Percentiles rank a stretch among this genome's conserved stretches.
Conservation (phyloP, 2,113 vertebrate genomes). For the Thalassarche chlororhynchos region DNA sequence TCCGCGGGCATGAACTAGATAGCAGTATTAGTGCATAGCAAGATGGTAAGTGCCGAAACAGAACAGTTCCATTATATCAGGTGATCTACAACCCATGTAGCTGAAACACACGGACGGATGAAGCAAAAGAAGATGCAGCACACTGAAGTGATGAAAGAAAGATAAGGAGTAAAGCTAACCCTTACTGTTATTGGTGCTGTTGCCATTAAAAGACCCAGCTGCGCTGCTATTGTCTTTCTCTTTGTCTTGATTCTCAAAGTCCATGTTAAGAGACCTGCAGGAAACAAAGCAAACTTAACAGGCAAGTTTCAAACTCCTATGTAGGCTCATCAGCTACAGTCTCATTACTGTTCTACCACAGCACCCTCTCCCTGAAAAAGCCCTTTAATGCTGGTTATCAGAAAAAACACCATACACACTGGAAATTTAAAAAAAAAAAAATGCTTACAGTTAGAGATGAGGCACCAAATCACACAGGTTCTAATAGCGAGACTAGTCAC, state of each 20-base stretch:
- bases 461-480: not conserved
- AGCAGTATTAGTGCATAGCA: not conserved
- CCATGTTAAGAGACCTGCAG: slow-evolving; percentile 98
- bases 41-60: not conserved
- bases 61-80: not conserved
- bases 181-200: slow-evolving; percentile 97
- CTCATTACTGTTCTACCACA: not conserved
- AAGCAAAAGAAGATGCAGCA: not conserved
- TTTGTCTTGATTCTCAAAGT: slow-evolving; percentile 99
- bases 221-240: slow-evolving; percentile 91
- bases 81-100: not conserved
- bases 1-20: not conserved
- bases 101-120: fast-evolving
- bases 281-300: not conserved
- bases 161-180: not conserved
- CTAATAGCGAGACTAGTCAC: not conserved
- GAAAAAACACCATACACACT: not conserved
- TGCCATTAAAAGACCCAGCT: slow-evolving; percentile 87
- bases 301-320: not conserved
- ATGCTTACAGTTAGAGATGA: not conserved
- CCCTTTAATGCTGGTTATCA: not conserved
- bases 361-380: not conserved
- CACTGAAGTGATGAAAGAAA: not conserved
- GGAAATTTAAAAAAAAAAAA: not conserved
- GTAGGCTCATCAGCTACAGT: not conserved